phyloP scores from a whole-genome alignment of 2,888 invertebrate genomes.

The Orthosia incerta region DNA sequence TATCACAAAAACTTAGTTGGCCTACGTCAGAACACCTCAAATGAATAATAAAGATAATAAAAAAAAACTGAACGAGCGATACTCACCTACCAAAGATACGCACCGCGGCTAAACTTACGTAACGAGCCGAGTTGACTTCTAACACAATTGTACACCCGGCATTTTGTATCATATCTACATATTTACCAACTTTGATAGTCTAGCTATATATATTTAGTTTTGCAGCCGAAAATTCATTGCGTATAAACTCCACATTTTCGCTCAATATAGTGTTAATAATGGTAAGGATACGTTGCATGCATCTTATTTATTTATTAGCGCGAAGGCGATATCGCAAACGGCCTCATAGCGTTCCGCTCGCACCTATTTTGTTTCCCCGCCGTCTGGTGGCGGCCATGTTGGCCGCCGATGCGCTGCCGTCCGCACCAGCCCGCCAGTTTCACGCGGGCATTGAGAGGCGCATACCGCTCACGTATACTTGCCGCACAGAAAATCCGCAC shows the following conservation, averaged over 20 bases:
- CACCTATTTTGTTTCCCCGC: constrained; percentile 84
- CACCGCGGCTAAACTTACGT: constrained; percentile 60
- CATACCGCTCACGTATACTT: constrained; percentile 73
- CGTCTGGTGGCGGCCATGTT: constrained; percentile 84
- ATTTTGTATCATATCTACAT: constrained; percentile 63
- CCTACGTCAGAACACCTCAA: constrained; percentile 41
- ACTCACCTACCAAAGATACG: constrained; percentile 59
- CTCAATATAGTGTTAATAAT: constrained; percentile 28
- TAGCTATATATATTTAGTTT: constrained; percentile 33
- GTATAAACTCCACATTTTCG: constrained; percentile 20
- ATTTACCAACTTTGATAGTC: constrained; percentile 53
- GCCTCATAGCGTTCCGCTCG: constrained; percentile 74
- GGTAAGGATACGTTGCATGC: constrained; percentile 70
- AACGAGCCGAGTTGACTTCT: constrained; percentile 54
- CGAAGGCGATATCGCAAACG: constrained; percentile 81
- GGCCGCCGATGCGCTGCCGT: constrained; percentile 73
- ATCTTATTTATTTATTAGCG: constrained; percentile 88
- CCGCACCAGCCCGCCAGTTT: constrained; percentile 84
- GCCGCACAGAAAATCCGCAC: constrained; percentile 74
- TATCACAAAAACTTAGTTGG: constrained; percentile 41
- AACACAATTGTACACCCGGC: constrained; percentile 64
- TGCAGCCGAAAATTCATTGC: constrained; percentile 21
- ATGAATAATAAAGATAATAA: constrained; percentile 57
- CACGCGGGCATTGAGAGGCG: constrained; percentile 85
- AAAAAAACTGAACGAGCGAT: constrained; percentile 40